A percentile compares a stretch with the other conserved stretches of the same genome.
phyloP scores from a whole-genome alignment of 2,113 vertebrate species.

The Sterna hirundo region DNA sequence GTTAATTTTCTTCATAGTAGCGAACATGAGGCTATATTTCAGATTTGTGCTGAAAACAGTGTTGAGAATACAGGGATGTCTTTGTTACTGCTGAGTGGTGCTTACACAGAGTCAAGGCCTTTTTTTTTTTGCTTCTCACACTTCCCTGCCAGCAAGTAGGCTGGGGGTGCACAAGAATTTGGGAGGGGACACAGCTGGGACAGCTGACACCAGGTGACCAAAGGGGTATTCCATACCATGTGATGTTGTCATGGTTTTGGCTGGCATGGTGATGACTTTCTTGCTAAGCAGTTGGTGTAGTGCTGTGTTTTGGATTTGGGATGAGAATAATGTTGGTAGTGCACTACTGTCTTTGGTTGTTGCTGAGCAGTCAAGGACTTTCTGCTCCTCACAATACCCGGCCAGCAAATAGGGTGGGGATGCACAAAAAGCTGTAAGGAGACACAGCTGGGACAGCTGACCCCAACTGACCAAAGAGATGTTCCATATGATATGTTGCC shows the following conservation, averaged over 20 bases:
- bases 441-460: neutral
- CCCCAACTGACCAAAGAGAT: neutral
- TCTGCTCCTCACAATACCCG: neutral
- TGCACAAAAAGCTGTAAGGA: neutral
- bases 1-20: neutral
- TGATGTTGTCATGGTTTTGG: fast-evolving
- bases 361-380: neutral
- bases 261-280: neutral
- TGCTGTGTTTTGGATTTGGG: neutral
- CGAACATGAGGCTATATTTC: fast-evolving
- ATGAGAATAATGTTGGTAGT: neutral
- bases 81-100: neutral
- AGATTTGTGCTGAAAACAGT: neutral
- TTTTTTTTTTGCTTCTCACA: neutral
- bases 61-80: neutral
- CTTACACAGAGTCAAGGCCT: neutral
- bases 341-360: neutral
- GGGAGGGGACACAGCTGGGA: neutral
- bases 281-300: neutral
- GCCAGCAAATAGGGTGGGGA: neutral
- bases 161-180: neutral
- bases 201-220: neutral
- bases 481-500: neutral
- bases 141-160: neutral
- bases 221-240: neutral